A percentile compares a stretch with the other conserved stretches of the same genome.
phyloP scores from a whole-genome alignment of 1,140 invertebrate genomes.

The Camponotus vicinus region DNA sequence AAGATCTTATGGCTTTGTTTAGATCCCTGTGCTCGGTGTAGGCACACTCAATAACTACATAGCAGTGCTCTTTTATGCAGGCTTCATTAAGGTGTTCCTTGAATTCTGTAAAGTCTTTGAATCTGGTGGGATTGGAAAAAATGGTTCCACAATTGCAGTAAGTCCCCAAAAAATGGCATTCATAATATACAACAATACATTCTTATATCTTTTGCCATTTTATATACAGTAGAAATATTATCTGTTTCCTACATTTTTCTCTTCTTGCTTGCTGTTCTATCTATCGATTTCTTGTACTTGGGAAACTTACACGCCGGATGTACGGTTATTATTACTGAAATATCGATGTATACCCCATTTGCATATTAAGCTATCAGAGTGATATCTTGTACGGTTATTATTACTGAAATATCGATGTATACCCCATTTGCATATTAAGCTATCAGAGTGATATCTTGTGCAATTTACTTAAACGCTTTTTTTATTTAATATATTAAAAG shows the following conservation, averaged over 20 bases:
- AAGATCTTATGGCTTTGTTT: constrained; percentile 81
- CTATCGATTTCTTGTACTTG: constrained; percentile 25
- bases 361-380: constrained; percentile 38
- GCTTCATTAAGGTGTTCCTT: constrained; percentile 89
- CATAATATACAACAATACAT: constrained; percentile 35
- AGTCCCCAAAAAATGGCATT: constrained; percentile 83
- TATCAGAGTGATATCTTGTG: constrained; percentile 28
- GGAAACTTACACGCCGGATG: constrained; percentile 18
- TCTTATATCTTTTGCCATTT: constrained; percentile 55
- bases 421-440: constrained; percentile 19
- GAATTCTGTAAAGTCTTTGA: constrained; percentile 89
- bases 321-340: constrained; percentile 30
- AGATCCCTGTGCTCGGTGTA: constrained; percentile 88
- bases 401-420: constrained; percentile 19
- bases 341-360: constrained; percentile 5
- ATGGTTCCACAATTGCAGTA: constrained; percentile 97
- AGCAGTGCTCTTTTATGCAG: constrained; percentile 88
- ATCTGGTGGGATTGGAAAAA: constrained; percentile 95
- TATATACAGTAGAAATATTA: constrained; percentile 55
- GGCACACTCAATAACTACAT: constrained; percentile 87
- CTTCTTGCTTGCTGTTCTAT: constrained; percentile 59
- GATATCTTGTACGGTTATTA: neutral
- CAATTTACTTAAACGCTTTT: constrained; percentile 33
- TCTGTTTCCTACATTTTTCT: constrained; percentile 57
- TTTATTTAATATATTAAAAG: constrained; percentile 13